These are phyloP conservation scores for Phylloscopus trochiloides DNA, from an alignment of 2,113 vertebrate species.

Conservation along the genomic window DNA sequence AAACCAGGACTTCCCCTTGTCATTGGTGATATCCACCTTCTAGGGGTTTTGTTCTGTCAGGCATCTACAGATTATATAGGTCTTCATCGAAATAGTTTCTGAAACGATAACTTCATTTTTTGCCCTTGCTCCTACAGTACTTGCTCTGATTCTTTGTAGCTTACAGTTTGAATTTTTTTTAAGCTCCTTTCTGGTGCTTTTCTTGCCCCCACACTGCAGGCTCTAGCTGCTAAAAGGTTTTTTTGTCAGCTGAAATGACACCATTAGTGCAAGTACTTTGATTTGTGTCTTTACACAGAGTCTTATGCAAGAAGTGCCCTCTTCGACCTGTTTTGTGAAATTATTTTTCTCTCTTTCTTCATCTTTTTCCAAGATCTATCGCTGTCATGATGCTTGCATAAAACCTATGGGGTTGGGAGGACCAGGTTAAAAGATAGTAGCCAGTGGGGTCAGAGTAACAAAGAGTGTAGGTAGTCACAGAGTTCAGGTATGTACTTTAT, in stretches of 20 bases:
- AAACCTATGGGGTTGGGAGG: not conserved
- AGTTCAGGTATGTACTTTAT: not conserved
- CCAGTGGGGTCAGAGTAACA: not conserved
- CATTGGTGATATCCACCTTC: accelerated
- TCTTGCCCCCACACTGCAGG: not conserved
- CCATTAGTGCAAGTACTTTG: conserved; percentile 17
- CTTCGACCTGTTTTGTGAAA: conserved; percentile 11
- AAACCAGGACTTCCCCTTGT: not conserved
- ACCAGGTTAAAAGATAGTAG: not conserved
- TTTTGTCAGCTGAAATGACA: conserved; percentile 28
- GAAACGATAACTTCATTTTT: not conserved
- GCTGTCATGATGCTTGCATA: not conserved
- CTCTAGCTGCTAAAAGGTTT: not conserved
- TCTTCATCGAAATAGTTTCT: not conserved
- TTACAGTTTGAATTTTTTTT: not conserved
- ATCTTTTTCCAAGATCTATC: not conserved
- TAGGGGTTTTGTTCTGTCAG: not conserved
- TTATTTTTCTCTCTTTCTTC: conserved; percentile 12
- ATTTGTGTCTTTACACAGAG: conserved; percentile 16
- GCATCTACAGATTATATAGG: not conserved
- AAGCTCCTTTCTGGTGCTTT: not conserved
- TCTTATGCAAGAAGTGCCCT: conserved; percentile 41
- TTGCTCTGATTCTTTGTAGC: not conserved
- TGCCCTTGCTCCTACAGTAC: not conserved
- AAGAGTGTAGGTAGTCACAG: not conserved